Conservation (phyloP, 2,888 invertebrate genomes). For the Scaptomyza reducta region DNA sequence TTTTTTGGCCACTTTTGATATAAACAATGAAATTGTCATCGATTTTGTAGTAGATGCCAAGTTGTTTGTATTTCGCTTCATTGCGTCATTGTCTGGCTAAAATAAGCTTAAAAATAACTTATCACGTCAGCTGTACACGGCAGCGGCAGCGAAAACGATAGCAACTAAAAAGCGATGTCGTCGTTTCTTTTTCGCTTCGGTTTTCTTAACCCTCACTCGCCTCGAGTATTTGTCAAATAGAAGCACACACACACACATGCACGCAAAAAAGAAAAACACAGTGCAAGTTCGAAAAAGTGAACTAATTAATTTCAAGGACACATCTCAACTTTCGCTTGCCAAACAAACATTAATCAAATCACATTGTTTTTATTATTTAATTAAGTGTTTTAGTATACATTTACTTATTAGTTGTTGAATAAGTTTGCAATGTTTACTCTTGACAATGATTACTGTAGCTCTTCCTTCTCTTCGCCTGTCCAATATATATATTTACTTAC, state of each 20-base stretch:
- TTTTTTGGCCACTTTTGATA: conserved; percentile 53
- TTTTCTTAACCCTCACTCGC: conserved; percentile 29
- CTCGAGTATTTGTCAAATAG: conserved; percentile 48
- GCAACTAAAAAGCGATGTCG: conserved; percentile 27
- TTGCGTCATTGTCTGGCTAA: conserved; percentile 80
- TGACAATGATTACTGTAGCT: conserved; percentile 21
- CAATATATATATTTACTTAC: background rate
- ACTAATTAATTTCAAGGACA: conserved; percentile 68
- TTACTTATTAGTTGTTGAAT: background rate
- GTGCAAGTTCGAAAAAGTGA: conserved; percentile 44
- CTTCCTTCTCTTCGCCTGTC: background rate
- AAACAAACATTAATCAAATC: conserved; percentile 14
- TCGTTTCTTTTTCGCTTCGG: conserved; percentile 32
- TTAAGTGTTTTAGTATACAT: background rate
- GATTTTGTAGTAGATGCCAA: conserved; percentile 47
- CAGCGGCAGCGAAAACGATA: conserved; percentile 11
- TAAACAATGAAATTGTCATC: conserved; percentile 69
- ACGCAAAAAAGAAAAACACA: conserved; percentile 7
- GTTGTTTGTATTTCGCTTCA: conserved; percentile 65
- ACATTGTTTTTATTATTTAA: background rate
- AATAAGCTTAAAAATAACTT: conserved; percentile 81
- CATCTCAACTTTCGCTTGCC: conserved; percentile 40
- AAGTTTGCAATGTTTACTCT: background rate
- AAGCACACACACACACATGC: conserved; percentile 17
- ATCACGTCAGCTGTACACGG: conserved; percentile 75